Conservation (phyloP, 2,888 invertebrate genomes). For the Drosophila colorata region DNA sequence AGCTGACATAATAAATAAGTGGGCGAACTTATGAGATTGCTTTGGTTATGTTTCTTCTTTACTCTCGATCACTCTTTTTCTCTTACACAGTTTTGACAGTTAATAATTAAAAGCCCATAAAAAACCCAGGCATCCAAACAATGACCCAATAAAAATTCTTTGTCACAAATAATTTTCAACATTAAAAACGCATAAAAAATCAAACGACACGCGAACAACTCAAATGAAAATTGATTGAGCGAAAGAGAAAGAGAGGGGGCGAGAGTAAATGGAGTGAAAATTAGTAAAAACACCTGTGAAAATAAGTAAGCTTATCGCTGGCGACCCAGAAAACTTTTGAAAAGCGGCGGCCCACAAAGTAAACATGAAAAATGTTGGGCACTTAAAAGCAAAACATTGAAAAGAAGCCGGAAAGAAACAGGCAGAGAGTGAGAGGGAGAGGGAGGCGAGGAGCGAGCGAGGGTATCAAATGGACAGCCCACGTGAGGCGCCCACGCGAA, state of each 20-base stretch:
- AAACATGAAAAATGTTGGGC: constrained; percentile 47
- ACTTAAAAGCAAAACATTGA: constrained; percentile 26
- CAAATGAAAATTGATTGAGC: constrained; percentile 35
- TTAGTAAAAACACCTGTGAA: constrained; percentile 71
- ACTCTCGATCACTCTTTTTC: not conserved
- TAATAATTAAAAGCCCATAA: constrained; percentile 45
- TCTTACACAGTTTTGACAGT: constrained; percentile 28
- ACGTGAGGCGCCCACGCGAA: constrained; percentile 52
- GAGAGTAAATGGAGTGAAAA: constrained; percentile 42
- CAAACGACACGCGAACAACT: constrained; percentile 15
- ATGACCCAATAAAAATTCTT: constrained; percentile 44
- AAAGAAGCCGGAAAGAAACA: constrained; percentile 10
- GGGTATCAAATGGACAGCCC: constrained; percentile 47
- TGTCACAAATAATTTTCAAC: not conserved
- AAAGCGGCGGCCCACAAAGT: constrained; percentile 29
- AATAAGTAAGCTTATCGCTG: constrained; percentile 69
- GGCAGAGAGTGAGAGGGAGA: not conserved
- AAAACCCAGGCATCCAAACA: constrained; percentile 36
- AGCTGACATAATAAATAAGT: constrained; percentile 32
- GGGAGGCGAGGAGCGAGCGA: not conserved
- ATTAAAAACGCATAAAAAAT: constrained; percentile 38
- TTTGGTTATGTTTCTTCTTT: constrained; percentile 3
- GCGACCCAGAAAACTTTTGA: constrained; percentile 52
- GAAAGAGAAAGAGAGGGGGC: not conserved
- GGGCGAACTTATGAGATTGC: constrained; percentile 15